phyloP scores from a whole-genome alignment of 2,888 invertebrate genomes.

The Drosophila ochracea region DNA sequence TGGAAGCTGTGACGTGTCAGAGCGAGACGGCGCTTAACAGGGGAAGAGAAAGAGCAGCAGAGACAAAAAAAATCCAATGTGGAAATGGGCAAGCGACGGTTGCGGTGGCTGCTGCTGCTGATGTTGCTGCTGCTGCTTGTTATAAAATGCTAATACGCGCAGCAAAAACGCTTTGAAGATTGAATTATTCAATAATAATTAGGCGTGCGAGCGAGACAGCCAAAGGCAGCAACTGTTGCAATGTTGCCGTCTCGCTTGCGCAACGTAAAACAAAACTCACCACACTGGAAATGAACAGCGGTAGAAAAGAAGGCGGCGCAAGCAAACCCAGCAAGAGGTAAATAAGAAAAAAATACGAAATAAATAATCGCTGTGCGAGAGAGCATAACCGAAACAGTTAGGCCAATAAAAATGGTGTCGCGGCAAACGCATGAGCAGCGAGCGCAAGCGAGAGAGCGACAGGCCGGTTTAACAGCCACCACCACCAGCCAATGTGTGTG shows the following conservation, averaged over 20 bases:
- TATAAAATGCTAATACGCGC: constrained; percentile 81
- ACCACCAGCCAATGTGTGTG: constrained; percentile 32
- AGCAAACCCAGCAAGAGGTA: constrained; percentile 52
- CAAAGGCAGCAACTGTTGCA: constrained; percentile 3
- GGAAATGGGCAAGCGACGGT: constrained; percentile 63
- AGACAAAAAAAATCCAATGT: constrained; percentile 48
- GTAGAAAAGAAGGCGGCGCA: constrained; percentile 79
- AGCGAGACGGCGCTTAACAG: constrained; percentile 56
- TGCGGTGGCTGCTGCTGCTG: constrained; percentile 31
- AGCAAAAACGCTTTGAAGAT: constrained; percentile 79
- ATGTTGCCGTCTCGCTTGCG: constrained; percentile 41
- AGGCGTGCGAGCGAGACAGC: constrained; percentile 70
- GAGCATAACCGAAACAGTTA: constrained; percentile 57
- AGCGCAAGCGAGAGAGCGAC: constrained; percentile 44
- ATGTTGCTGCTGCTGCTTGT: constrained; percentile 68
- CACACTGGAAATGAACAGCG: constrained; percentile 70
- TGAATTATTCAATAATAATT: constrained; percentile 82
- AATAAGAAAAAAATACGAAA: constrained; percentile 42
- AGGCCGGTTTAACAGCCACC: constrained; percentile 68
- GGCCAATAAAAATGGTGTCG: constrained; percentile 82
- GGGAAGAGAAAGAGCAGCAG: constrained; percentile 14
- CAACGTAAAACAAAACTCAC: constrained; percentile 60
- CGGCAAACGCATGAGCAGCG: constrained; percentile 26
- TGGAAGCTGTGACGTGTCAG: constrained; percentile 68
- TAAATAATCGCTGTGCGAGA: constrained; percentile 44